Evolutionary conservation across 2,797 vertebrate genomes (phyloP).

Genomic region (Chloroceryle inda): DNA sequence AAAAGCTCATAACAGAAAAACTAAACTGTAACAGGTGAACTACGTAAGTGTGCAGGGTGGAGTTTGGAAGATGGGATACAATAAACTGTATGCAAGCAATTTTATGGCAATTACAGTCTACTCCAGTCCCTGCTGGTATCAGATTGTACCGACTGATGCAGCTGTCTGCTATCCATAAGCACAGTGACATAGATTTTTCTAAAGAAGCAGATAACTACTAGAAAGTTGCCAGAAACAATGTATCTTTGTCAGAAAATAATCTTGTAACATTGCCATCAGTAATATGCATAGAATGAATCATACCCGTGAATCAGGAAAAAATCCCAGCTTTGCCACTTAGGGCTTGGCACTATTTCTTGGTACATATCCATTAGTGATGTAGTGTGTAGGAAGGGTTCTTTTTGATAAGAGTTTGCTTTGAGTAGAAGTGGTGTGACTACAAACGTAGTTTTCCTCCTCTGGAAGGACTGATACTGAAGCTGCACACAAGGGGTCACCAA

Average conservation of each 20-base stretch:
- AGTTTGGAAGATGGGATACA: neutral
- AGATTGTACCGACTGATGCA: neutral
- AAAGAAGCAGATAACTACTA: neutral
- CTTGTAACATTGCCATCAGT: neutral
- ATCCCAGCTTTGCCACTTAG: neutral
- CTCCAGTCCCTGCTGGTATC: neutral
- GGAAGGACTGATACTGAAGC: neutral
- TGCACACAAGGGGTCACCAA: neutral
- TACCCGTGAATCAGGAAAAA: neutral
- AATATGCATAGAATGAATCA: neutral
- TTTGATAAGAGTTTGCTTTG: neutral
- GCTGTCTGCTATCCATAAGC: neutral
- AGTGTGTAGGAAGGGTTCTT: neutral
- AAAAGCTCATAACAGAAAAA: neutral
- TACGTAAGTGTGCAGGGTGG: neutral
- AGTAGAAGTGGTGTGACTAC: neutral
- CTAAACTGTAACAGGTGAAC: neutral
- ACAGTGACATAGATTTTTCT: neutral
- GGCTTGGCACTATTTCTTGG: neutral
- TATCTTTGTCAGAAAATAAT: slow-evolving; percentile 9
- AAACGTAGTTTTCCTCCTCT: neutral
- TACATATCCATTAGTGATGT: neutral
- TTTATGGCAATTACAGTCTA: neutral
- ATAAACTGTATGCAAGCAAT: neutral
- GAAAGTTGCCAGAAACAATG: neutral